Evolutionary conservation across 2,797 vertebrate genomes (phyloP).

Genomic region (Semotilus atromaculatus): DNA sequence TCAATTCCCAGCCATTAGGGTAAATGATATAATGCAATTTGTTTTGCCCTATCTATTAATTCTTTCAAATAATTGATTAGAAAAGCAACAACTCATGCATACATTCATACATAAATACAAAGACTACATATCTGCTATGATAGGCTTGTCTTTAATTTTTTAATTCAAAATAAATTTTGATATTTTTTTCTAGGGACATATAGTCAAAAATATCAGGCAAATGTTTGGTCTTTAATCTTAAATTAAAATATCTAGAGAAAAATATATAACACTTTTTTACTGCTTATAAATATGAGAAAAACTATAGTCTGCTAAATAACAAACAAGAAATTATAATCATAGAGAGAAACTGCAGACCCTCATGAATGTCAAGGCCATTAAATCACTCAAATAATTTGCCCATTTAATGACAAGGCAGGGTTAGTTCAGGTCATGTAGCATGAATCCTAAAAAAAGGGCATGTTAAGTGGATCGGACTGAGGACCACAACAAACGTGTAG

Average conservation of each 20-base stretch:
- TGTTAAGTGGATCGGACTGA: too few relatives aligned
- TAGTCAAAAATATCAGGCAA: too few relatives aligned
- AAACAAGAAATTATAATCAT: not conserved
- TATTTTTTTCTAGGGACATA: not conserved
- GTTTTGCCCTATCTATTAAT: not conserved
- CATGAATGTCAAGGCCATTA: not conserved
- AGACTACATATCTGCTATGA: not conserved
- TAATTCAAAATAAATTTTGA: not conserved
- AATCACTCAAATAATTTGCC: not conserved
- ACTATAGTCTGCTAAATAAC: not conserved
- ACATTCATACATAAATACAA: not conserved
- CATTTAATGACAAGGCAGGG: not conserved
- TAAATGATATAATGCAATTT: not conserved
- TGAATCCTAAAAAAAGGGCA: not conserved
- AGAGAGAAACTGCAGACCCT: not conserved
- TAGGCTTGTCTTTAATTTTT: not conserved
- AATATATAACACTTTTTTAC: too few relatives aligned
- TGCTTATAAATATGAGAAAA: not conserved
- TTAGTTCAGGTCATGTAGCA: not conserved
- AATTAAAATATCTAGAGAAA: not conserved
- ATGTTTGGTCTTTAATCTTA: too few relatives aligned
- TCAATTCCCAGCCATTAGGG: not conserved
- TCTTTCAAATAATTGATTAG: not conserved
- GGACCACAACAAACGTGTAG: too few relatives aligned
- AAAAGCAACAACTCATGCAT: not conserved